Evolutionary conservation across 2,797 vertebrate species (phyloP).

Genomic region (Lagodon rhomboides): DNA sequence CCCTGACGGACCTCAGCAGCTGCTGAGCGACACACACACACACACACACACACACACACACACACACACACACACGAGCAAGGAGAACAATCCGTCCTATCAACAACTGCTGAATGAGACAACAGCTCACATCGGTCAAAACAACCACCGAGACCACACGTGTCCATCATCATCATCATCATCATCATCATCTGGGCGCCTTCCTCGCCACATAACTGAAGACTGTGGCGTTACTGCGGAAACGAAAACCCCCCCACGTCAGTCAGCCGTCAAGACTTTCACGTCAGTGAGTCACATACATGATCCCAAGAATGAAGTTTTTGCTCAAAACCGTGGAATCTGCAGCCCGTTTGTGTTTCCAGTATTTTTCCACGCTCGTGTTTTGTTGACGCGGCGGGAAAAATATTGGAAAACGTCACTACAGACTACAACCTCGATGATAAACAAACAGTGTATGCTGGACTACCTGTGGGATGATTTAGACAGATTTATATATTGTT

Average conservation of each 20-base stretch:
- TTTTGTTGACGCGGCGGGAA: background rate
- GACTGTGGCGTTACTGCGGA: background rate
- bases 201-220: conserved; percentile 21
- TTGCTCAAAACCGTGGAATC: background rate
- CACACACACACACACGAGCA: conserved; percentile 16
- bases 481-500: too few relatives aligned
- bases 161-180: background rate
- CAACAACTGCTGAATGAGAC: conserved; percentile 41
- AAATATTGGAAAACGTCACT: background rate
- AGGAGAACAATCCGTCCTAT: conserved; percentile 48
- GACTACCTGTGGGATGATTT: too few relatives aligned
- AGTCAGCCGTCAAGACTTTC: background rate
- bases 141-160: conserved; percentile 42
- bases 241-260: conserved; percentile 19
- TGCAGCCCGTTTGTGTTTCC: background rate
- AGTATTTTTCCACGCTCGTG: background rate
- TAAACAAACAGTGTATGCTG: background rate
- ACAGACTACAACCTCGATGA: background rate
- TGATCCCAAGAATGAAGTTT: background rate
- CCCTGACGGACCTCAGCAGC: conserved; percentile 58
- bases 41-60: conserved; percentile 26
- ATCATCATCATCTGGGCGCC: conserved; percentile 28
- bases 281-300: background rate
- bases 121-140: conserved; percentile 43
- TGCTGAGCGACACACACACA: conserved; percentile 35